Percentiles rank a stretch among this genome's conserved stretches.
Evolutionary conservation across 1,140 invertebrate genomes (phyloP).

Genomic region (Phymorhynchus buccinoides): DNA sequence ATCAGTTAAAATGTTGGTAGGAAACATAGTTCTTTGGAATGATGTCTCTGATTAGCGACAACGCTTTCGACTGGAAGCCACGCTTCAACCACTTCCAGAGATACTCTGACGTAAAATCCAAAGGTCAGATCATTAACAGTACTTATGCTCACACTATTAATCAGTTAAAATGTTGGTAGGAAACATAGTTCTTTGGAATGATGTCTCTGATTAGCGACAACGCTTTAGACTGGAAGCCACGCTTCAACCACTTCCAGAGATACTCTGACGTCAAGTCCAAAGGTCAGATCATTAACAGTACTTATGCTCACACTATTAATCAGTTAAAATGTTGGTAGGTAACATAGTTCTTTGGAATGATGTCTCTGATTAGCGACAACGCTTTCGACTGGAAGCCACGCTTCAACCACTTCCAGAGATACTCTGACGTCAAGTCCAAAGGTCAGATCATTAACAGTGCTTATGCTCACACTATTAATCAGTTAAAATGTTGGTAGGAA

Average conservation of each 20-base stretch:
- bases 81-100: slow-evolving; percentile 87
- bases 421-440: slow-evolving; percentile 89
- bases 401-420: slow-evolving; percentile 88
- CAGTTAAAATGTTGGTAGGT: too few species aligned
- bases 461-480: too few species aligned
- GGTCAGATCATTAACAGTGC: too few species aligned
- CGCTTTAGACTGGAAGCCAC: slow-evolving; percentile 77
- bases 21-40: too few species aligned
- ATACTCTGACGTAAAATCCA: slow-evolving; percentile 89
- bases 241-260: slow-evolving; percentile 87
- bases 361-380: slow-evolving; percentile 75
- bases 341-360: too few species aligned
- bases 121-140: slow-evolving; percentile 74
- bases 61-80: slow-evolving; percentile 78
- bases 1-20: too few species aligned
- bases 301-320: too few species aligned
- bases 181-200: too few species aligned
- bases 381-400: slow-evolving; percentile 78
- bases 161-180: too few species aligned
- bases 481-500: too few species aligned
- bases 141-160: too few species aligned
- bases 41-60: slow-evolving; percentile 74
- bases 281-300: slow-evolving; percentile 67
- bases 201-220: slow-evolving; percentile 75
- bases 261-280: slow-evolving; percentile 90